Base-by-base conservation (phyloP, 2,888 invertebrate species). In the Maniola hyperantus region DNA sequence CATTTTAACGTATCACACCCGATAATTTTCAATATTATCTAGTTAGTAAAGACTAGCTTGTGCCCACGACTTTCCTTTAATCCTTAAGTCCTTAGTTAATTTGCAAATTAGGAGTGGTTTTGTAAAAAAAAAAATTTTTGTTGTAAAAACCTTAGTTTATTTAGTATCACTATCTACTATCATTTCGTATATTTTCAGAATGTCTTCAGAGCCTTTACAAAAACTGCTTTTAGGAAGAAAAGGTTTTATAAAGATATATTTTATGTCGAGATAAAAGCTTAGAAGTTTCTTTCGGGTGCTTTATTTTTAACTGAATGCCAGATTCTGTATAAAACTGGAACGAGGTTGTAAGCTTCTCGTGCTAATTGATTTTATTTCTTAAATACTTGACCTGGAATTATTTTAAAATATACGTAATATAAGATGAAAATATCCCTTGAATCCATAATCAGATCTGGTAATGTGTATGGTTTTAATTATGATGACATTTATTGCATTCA, bases 241-340 rank as follows among this genome's bases (percentile, higher is more conserved):
- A 36, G 2, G n/a, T n/a, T 36, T 26, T 5, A 33, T 46, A n/a
- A n/a, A n/a, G n/a, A 59, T 10, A n/a, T n/a, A n/a, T n/a, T n/a
- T 71, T 75, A 72, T 72, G 73, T 46, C 58, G 11, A 33, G 44
- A 8, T 44, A 10, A 10, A 54, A 20, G 15, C 15, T 42, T 10
- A n/a, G 6, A 13, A 34, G 13, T 54, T 54, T 63, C 51, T 67
- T 57, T 57, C 34, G 39, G 42, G 50, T 11, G 20, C 13, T 68
- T 73, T 84, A 83, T 84, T 80, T 79, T 77, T 83, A 83, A 78
- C 72, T 73, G 71, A 70, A 71, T 70, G 69, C 76, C 76, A 76
- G 76, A 77, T 78, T 77, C 74, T 72, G 65, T 67, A 67, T 65
- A 70, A 76, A 85, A 77, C 74, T 82, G 79, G 85, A 79, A 79